Conservation (phyloP, 2,797 vertebrate genomes). For the Ceryle rudis region DNA sequence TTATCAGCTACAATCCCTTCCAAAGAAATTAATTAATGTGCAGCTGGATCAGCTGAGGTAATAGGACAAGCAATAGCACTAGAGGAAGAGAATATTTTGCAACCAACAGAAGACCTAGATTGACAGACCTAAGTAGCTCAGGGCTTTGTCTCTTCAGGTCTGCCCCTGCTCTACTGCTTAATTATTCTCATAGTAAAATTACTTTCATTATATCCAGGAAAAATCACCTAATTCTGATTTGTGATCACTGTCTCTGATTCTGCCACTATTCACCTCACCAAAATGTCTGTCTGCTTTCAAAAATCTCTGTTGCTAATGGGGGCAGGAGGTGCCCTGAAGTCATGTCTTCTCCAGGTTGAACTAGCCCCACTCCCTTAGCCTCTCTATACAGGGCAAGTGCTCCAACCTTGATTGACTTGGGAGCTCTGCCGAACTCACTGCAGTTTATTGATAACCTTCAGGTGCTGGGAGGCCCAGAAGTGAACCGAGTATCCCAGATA, state of each 20-base stretch:
- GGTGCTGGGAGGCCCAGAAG: fast-evolving
- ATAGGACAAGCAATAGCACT: neutral
- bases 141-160: neutral
- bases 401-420: neutral
- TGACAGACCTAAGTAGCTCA: neutral
- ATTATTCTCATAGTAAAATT: neutral
- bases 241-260: neutral
- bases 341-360: neutral
- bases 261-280: neutral
- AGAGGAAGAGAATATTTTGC: neutral
- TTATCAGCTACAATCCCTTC: neutral
- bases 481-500: neutral
- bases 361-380: neutral
- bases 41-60: neutral
- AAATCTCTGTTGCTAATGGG: neutral
- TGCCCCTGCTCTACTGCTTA: neutral
- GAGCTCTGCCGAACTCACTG: neutral
- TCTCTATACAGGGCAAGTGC: neutral
- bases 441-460: neutral
- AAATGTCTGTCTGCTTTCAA: neutral
- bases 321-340: neutral
- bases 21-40: neutral
- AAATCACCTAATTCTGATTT: neutral
- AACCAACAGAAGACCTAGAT: neutral
- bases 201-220: neutral